phyloP scores from a whole-genome alignment of 2,888 invertebrate species.

The Smittia sp. region DNA sequence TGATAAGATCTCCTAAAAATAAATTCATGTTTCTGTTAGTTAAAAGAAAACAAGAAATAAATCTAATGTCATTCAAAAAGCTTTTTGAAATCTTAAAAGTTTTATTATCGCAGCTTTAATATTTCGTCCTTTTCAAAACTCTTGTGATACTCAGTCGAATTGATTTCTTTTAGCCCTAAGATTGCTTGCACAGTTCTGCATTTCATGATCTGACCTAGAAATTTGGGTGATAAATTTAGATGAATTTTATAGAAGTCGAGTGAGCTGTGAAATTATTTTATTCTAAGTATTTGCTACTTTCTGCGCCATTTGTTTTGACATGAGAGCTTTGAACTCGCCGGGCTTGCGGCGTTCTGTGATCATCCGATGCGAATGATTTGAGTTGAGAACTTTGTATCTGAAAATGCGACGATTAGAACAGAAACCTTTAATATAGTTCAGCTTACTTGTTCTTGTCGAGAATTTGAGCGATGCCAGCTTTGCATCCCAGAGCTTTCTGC shows the following conservation, averaged over 20 bases:
- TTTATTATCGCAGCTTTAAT: background rate
- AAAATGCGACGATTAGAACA: background rate
- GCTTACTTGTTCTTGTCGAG: background rate
- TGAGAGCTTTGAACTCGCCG: constrained; percentile 24
- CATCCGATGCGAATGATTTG: constrained; percentile 22
- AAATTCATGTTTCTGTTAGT: background rate
- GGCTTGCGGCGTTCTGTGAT: background rate
- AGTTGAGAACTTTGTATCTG: background rate
- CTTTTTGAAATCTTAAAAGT: background rate
- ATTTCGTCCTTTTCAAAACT: background rate
- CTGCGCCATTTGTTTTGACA: background rate
- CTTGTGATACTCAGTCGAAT: too few species aligned
- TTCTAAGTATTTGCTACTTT: background rate
- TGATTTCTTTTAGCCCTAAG: too few species aligned
- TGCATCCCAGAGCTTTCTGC: constrained; percentile 24
- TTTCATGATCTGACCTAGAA: too few species aligned
- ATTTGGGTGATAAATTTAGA: background rate
- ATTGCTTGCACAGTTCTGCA: too few species aligned
- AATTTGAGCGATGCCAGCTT: constrained; percentile 31
- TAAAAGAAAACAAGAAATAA: background rate
- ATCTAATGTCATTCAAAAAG: too few species aligned
- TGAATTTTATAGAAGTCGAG: too few species aligned
- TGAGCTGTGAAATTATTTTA: background rate
- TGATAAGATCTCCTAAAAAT: background rate
- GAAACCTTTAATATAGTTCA: constrained; percentile 10